These are phyloP conservation scores for Orestias chungarensis DNA, from an alignment of 2,797 vertebrate species.

Conservation along the genomic window DNA sequence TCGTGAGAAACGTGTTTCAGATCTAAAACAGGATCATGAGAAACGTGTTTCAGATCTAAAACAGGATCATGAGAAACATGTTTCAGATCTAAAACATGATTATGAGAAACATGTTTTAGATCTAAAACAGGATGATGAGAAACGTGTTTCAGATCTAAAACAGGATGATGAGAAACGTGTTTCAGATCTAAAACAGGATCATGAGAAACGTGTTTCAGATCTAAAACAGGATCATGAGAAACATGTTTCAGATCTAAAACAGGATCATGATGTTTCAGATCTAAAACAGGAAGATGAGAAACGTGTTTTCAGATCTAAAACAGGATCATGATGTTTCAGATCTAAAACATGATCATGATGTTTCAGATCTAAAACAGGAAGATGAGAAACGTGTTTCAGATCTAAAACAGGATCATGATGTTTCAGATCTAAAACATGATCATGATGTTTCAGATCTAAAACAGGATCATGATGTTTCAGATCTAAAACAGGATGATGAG, in stretches of 20 bases:
- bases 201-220: background rate
- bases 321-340: background rate
- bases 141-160: rapidly evolving
- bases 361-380: no score
- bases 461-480: no score
- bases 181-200: background rate
- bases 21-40: background rate
- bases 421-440: no score
- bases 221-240: background rate
- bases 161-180: background rate
- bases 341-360: no score
- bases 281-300: background rate
- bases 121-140: background rate
- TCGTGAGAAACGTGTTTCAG: no score
- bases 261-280: background rate
- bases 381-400: no score
- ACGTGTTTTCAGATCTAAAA: no score
- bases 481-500: no score
- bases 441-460: no score
- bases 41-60: background rate
- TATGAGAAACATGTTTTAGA: background rate
- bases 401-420: no score
- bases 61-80: background rate
- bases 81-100: background rate
- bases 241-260: background rate